Evolutionary conservation across 2,888 invertebrate species (phyloP), one percentile per base, ranked within the genome.

Genomic region (Nephrotoma guestfalica): DNA sequence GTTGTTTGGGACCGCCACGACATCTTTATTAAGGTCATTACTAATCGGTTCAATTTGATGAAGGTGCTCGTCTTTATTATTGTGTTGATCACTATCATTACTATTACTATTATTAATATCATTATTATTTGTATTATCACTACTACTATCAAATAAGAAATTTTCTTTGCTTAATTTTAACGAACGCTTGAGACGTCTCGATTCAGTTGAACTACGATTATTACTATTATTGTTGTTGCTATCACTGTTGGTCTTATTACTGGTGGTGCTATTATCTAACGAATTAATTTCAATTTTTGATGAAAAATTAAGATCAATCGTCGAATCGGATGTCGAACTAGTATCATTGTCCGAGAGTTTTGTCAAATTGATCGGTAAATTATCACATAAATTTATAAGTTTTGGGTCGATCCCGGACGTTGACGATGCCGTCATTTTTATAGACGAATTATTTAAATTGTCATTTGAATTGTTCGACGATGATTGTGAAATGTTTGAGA

Each of bases 361-460:
- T 88, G 92, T 92, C 18, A 93, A 92, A 89, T 92, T 93, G 51
- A 95, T 93, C 18, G 94, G 93, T 86, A 95, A 91, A 91, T 95
- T 95, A 90, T 95, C 95, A 90, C 94, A 94, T 91, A 94, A 94
- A 90, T 95, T 95, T 87, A 95, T 95, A 87, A 95, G 92, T 88
- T 93, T 93, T 9, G 94, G 93, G 88, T 94, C 92, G 91, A 93
- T 91, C 91, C 92, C 89, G 90, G 93, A 92, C n/a, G 84, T 41
- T 84, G 13, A 42, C 4, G 41, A 41, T n/a, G 84, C 41, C 0
- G 41, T 84, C 84, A 15, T 84, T 84, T 84, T 84, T 5, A 0
- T 41, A 41, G 84, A 84, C 42, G 84, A 42, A 41, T 47, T 11
- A 47, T 84, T 84, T 42, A 84, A 84, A 84, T 84, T 84, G 42